Evolutionary conservation across 2,113 vertebrate genomes (phyloP).

Genomic region (human (Homo sapiens)): GRCh38 chr1:164439501-164440000

Average conservation of each 20-base stretch:
- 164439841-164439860: background rate
- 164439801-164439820: background rate
- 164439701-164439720: background rate
- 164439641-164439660: background rate
- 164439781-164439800: background rate
- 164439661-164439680: background rate
- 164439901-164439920: background rate
- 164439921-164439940: background rate
- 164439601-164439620: background rate
- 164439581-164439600: background rate
- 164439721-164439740: background rate
- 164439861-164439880: background rate
- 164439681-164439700: background rate
- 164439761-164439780: background rate
- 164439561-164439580: background rate
- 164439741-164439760: background rate
- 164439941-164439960: background rate
- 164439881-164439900: background rate
- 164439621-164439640: background rate
- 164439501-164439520: background rate
- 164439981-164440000: fast-evolving
- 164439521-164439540: background rate
- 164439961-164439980: background rate
- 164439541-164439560: background rate
- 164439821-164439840: background rate